A percentile compares a stretch with the other conserved stretches of the same genome.
phyloP scores from a whole-genome alignment of 2,113 vertebrate genomes.

The Aegithalos caudatus region DNA sequence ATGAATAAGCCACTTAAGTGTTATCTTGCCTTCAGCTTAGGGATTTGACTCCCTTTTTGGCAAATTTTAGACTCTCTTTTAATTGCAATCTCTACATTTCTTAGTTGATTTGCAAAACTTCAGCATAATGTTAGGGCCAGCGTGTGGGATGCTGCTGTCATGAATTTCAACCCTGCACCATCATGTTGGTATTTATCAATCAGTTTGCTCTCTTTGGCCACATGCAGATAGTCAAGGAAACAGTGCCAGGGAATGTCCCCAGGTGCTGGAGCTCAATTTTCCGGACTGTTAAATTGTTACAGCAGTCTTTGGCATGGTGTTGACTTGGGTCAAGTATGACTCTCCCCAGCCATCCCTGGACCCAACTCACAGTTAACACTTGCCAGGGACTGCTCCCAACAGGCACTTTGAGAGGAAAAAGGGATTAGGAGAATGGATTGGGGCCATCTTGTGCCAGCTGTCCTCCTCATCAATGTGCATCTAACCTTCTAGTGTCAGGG shows the following conservation, averaged over 20 bases:
- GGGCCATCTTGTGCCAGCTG: constrained; percentile 8
- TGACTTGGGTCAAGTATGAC: constrained; percentile 11
- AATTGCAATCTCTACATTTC: rapidly evolving
- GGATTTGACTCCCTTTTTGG: neutral
- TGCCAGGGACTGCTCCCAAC: neutral
- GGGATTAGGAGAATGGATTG: constrained; percentile 8
- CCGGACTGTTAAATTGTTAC: constrained; percentile 4
- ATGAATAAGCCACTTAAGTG: neutral
- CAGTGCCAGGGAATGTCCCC: neutral
- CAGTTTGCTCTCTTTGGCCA: neutral
- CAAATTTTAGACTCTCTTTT: neutral
- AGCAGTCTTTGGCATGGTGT: neutral
- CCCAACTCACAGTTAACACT: neutral
- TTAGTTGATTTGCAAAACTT: neutral
- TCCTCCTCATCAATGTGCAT: neutral
- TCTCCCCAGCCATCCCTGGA: constrained; percentile 11
- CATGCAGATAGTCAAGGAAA: neutral
- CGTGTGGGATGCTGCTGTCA: neutral
- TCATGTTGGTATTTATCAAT: neutral
- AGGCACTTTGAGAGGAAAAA: neutral
- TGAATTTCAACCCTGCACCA: neutral
- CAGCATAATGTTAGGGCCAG: neutral
- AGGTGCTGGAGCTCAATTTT: constrained; percentile 44
- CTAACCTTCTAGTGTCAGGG: neutral
- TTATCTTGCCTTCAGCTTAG: neutral